A percentile compares a stretch with the other conserved stretches of the same genome.
Evolutionary conservation across 2,113 vertebrate genomes (phyloP).

Genomic region (Notothenia rossii): DNA sequence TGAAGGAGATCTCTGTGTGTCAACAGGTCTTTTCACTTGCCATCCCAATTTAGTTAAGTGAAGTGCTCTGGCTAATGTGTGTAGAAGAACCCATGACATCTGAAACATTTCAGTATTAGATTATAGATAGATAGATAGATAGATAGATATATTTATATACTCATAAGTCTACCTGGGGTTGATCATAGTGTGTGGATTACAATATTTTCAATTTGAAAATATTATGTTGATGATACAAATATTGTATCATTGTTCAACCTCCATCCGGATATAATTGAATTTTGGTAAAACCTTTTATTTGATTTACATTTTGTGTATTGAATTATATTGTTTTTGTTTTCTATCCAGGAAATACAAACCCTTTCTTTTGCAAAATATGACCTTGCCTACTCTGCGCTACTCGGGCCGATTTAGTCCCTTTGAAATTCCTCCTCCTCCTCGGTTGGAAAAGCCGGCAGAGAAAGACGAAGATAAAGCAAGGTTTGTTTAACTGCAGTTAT

Average conservation of each 20-base stretch:
- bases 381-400: constrained; percentile 86
- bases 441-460: constrained; percentile 47
- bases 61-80: constrained; percentile 52
- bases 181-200: neutral
- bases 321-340: constrained; percentile 31
- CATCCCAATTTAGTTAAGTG: constrained; percentile 75
- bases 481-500: constrained; percentile 43
- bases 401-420: constrained; percentile 86
- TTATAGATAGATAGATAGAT: no score
- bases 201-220: constrained; percentile 6
- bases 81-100: constrained; percentile 52
- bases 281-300: constrained; percentile 2
- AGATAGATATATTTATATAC: no score
- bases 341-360: constrained; percentile 88
- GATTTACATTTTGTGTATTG: neutral
- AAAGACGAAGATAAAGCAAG: constrained; percentile 54
- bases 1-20: constrained; percentile 55
- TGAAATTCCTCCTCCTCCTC: constrained; percentile 75
- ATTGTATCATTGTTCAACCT: neutral
- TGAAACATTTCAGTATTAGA: constrained; percentile 40
- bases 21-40: constrained; percentile 68
- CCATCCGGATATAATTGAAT: neutral
- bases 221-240: neutral
- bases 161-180: no score
- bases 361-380: constrained; percentile 86